Percentiles rank a stretch among this genome's conserved stretches.
These are phyloP conservation scores for Sprattus sprattus DNA, from an alignment of 2,113 vertebrate genomes.

Conservation along the genomic window DNA sequence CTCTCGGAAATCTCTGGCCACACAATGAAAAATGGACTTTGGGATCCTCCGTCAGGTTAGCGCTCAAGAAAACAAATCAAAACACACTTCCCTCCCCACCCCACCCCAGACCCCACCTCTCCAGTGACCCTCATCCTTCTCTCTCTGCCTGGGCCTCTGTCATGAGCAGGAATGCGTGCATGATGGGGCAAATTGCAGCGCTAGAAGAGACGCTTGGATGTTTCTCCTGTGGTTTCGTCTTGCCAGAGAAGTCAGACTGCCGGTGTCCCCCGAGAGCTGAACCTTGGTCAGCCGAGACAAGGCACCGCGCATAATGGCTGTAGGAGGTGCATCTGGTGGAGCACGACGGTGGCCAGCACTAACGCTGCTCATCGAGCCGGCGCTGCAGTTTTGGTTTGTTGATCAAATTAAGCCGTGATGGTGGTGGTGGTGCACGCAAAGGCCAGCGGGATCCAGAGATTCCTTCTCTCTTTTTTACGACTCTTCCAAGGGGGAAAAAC, in stretches of 20 bases:
- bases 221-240: slow-evolving; percentile 30
- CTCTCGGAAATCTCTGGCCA: not conserved
- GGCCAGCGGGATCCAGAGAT: not conserved
- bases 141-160: slow-evolving; percentile 13
- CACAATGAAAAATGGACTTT: slow-evolving; percentile 2
- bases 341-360: not conserved
- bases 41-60: not conserved
- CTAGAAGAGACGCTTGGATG: slow-evolving; percentile 1
- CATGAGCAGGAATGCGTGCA: slow-evolving; percentile 29
- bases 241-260: slow-evolving; percentile 16
- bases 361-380: not conserved
- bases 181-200: slow-evolving; percentile 29
- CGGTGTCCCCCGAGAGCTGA: slow-evolving; percentile 10
- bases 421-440: not conserved
- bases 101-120: slow-evolving; percentile 11
- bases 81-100: slow-evolving; percentile 21
- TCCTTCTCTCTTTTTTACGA: not conserved
- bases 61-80: slow-evolving; percentile 21
- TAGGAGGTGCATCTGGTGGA: not conserved
- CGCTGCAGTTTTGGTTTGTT: not conserved
- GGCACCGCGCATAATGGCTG: slow-evolving; percentile 18
- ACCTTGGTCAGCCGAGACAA: slow-evolving; percentile 9
- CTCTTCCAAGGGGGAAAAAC: not conserved
- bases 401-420: not conserved
- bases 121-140: not conserved